Evolutionary conservation across 2,113 vertebrate genomes (phyloP).

Genomic region (Propithecus coquereli): DNA sequence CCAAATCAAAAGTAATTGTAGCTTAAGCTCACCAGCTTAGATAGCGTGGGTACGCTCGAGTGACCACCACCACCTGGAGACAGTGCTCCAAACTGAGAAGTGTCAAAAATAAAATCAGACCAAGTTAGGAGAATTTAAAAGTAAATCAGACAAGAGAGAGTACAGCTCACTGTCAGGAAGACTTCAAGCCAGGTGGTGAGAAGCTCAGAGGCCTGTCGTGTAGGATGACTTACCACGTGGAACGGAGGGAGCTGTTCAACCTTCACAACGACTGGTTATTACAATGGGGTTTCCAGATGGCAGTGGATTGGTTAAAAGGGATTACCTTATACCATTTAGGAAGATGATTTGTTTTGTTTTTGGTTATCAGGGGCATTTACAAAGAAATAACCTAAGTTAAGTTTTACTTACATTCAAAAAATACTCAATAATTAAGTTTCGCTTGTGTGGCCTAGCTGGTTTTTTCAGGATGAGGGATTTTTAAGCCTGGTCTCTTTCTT

Average conservation of each 20-base stretch:
- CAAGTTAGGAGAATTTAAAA: not conserved
- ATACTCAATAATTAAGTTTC: not conserved
- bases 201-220: not conserved
- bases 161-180: fast-evolving
- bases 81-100: not conserved
- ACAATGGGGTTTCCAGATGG: not conserved
- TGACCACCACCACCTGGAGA: not conserved
- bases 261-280: not conserved
- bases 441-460: not conserved
- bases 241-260: not conserved
- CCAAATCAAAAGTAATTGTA: not conserved
- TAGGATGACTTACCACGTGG: not conserved
- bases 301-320: not conserved
- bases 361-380: not conserved
- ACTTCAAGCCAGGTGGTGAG: not conserved
- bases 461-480: not conserved
- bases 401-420: not conserved
- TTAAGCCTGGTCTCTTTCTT: not conserved
- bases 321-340: not conserved
- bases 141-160: not conserved
- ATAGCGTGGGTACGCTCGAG: not conserved
- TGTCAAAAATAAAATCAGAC: not conserved
- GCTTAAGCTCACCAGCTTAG: not conserved
- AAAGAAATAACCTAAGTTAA: not conserved
- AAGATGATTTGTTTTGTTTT: not conserved